Evolutionary conservation across 2,797 vertebrate species (phyloP), one percentile per base, ranked within the genome.

Genomic region (Capromys pilorides): DNA sequence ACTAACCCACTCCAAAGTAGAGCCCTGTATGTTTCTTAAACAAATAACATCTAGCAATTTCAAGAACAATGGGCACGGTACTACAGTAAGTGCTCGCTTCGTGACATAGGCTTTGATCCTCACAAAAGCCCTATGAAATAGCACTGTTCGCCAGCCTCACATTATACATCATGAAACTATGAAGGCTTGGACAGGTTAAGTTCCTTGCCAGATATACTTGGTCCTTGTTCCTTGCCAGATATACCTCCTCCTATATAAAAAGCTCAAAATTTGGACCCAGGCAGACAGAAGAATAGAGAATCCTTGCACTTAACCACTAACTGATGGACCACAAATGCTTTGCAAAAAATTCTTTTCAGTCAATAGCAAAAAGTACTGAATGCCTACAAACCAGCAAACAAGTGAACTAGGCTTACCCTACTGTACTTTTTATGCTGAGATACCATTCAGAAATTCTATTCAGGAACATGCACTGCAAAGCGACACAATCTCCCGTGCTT

Each of bases 381-480:
- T 19, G 26, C 77, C 54, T 33, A 82, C 26, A 24, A 73, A 92
- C 84, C 36, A 16, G 49, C 41, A 88, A 92, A 12, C n/a, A 49
- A 49, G 73, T 64, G 61, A 75, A 33, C 26, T 41, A 39, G 54
- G 33, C 54, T 45, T 64, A 62, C 73, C 26, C 36, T 49, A 75
- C 66, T 14, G 16, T 61, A 71, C 59, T 90, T n/a, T 6, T 31
- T 94, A 91, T 51, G 14, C 36, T 80, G 57, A 95, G n/a, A 82
- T 41, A 26, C 12, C 16, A 33, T 81, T 41, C 78, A 57, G 54
- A 86, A 69, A 75, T 77, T 77, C 80, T 66, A 79, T 59, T 95
- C 86, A 86, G 59, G 41, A 94, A 79, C 83, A 88, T 62, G 49
- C 79, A 54, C 49, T 77, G 57, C 86, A 54, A 87, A 91, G 89